phyloP scores from a whole-genome alignment of 2,797 vertebrate species.

The Chelonia mydas region DNA sequence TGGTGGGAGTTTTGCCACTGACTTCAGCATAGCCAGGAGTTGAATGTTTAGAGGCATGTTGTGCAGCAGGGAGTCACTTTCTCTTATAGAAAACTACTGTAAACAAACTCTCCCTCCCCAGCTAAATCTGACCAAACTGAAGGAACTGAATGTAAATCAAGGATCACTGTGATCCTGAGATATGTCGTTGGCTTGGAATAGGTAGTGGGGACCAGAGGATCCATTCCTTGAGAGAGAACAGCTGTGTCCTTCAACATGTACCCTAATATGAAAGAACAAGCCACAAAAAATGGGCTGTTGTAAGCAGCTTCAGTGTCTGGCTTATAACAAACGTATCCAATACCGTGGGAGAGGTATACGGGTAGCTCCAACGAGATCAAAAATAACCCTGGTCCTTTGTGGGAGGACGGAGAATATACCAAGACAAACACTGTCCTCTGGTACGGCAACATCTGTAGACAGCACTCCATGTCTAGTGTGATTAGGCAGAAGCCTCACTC shows the following conservation, averaged over 20 bases:
- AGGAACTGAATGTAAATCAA: rapidly evolving
- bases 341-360: background rate
- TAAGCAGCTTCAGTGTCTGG: background rate
- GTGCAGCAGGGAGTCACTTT: too few species aligned
- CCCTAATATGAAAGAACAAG: background rate
- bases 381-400: slow-evolving; percentile 13
- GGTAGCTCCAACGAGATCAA: background rate
- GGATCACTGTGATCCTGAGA: background rate
- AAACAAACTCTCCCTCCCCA: too few species aligned
- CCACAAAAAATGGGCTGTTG: background rate
- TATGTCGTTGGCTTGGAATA: background rate
- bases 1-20: too few species aligned
- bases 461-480: too few species aligned
- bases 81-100: too few species aligned
- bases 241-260: background rate
- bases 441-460: too few species aligned
- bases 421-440: background rate
- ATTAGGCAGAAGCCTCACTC: background rate
- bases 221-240: background rate
- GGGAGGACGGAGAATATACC: background rate
- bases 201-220: background rate
- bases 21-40: too few species aligned
- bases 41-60: too few species aligned
- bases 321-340: background rate
- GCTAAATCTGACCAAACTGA: background rate